A percentile compares a stretch with the other conserved stretches of the same genome.
Evolutionary conservation across 2,113 vertebrate genomes (phyloP).

Genomic region (Bambusicola thoracicus): DNA sequence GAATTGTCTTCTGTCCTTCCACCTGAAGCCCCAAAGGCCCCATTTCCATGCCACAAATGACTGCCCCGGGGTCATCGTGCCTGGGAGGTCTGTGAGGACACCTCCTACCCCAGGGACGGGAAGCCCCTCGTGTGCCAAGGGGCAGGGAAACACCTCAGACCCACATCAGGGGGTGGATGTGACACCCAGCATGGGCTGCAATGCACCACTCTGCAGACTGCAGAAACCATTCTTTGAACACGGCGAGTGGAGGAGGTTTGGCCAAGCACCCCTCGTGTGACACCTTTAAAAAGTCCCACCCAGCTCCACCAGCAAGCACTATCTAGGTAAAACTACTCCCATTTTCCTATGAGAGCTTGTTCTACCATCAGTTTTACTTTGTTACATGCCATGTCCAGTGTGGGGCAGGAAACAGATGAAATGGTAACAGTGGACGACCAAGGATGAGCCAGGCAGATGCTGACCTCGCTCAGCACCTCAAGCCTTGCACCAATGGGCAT

Average conservation of each 20-base stretch:
- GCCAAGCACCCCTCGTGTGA: neutral
- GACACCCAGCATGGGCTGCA: neutral
- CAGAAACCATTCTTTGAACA: neutral
- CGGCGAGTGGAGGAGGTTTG: neutral
- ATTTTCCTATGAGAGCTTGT: fast-evolving
- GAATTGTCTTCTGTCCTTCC: neutral
- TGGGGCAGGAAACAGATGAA: neutral
- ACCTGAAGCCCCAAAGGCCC: neutral
- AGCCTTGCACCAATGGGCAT: neutral
- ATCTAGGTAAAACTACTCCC: neutral
- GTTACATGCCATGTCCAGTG: neutral
- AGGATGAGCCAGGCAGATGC: neutral
- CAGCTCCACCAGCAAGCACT: neutral
- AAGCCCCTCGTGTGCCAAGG: fast-evolving
- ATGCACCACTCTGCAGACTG: neutral
- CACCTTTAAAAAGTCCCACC: neutral
- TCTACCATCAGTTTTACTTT: neutral
- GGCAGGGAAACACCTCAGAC: neutral
- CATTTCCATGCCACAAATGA: neutral
- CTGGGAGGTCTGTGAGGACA: neutral
- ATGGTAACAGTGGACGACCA: neutral
- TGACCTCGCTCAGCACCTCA: neutral
- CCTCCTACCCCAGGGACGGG: neutral
- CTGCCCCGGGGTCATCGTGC: neutral
- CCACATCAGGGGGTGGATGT: neutral